These are phyloP conservation scores for Egretta garzetta DNA, from an alignment of 2,113 vertebrate genomes.

Conservation along the genomic window DNA sequence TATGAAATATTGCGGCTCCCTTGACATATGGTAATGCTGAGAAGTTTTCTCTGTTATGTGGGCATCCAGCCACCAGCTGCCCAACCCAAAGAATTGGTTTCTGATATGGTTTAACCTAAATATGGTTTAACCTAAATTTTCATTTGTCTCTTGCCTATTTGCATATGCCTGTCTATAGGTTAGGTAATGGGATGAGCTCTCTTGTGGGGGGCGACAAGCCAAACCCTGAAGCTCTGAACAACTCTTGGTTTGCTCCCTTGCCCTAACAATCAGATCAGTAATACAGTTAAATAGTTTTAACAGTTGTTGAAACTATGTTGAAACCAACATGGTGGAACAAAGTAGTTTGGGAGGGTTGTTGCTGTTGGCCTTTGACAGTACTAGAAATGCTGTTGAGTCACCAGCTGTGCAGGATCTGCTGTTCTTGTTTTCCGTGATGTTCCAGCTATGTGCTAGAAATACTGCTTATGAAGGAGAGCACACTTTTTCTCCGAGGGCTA, in stretches of 20 bases:
- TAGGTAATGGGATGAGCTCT: not conserved
- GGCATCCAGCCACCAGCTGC: not conserved
- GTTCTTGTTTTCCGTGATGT: not conserved
- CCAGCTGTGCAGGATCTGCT: not conserved
- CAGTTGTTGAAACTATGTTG: not conserved
- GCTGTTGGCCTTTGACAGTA: not conserved
- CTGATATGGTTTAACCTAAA: not conserved
- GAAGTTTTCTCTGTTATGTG: not conserved
- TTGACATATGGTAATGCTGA: not conserved
- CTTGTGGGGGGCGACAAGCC: not conserved
- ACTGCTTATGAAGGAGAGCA: not conserved
- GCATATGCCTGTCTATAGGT: not conserved
- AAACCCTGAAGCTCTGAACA: not conserved
- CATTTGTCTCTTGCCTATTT: not conserved
- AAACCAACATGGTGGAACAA: not conserved
- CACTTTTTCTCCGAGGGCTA: not conserved
- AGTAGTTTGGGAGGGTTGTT: not conserved
- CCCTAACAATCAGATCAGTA: not conserved
- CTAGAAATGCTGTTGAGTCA: not conserved
- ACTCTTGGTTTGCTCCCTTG: not conserved
- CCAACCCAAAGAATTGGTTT: not conserved
- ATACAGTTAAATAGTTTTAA: not conserved
- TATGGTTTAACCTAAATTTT: not conserved
- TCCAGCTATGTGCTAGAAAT: not conserved
- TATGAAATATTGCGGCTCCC: not conserved